A percentile compares a stretch with the other conserved stretches of the same genome.
Conservation (phyloP, 1,140 invertebrate genomes). For the Musca domestica region DNA sequence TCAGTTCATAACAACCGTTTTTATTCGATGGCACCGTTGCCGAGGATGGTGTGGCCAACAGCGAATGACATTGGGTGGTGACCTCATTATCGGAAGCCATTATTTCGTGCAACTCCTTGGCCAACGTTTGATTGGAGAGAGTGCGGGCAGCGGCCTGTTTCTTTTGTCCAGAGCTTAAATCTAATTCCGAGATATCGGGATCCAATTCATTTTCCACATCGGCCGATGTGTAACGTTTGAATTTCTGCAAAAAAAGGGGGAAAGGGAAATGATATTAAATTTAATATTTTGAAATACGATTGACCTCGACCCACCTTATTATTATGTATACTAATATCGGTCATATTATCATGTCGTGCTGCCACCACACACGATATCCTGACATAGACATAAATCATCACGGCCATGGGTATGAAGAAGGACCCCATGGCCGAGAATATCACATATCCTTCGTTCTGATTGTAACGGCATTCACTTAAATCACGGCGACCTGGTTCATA, state of each 20-base stretch:
- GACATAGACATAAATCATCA: conserved; percentile 89
- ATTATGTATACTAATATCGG: conserved; percentile 52
- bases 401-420: conserved; percentile 86
- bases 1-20: conserved; percentile 46
- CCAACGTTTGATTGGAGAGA: conserved; percentile 48
- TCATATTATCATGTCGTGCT: conserved; percentile 61
- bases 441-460: conserved; percentile 82
- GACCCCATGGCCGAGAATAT: conserved; percentile 85
- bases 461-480: conserved; percentile 67
- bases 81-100: conserved; percentile 43
- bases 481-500: conserved; percentile 65
- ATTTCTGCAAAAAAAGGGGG: conserved; percentile 37
- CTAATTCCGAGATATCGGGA: conserved; percentile 46
- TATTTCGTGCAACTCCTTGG: conserved; percentile 46
- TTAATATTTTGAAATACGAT: background rate
- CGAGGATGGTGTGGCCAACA: conserved; percentile 34
- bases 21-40: conserved; percentile 24
- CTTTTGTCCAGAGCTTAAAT: conserved; percentile 41
- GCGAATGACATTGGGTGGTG: conserved; percentile 39
- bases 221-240: conserved; percentile 49
- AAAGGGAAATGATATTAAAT: background rate
- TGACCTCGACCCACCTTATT: conserved; percentile 43
- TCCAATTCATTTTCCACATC: conserved; percentile 44
- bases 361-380: conserved; percentile 84
- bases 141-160: conserved; percentile 39